These are phyloP conservation scores for Semaprochilodus insignis DNA, from an alignment of 2,797 vertebrate species.

Conservation along the genomic window DNA sequence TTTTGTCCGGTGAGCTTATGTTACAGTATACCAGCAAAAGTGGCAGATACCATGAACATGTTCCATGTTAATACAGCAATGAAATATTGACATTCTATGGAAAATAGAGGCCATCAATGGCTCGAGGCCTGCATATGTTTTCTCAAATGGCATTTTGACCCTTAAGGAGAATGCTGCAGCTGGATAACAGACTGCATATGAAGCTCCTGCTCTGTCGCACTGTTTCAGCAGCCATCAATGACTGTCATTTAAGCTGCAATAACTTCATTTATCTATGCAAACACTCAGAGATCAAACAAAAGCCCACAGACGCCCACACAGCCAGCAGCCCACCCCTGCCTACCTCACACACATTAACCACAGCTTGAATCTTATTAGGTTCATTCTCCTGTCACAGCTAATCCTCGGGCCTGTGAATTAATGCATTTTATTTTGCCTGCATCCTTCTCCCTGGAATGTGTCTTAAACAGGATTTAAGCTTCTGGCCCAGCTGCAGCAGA, in stretches of 20 bases:
- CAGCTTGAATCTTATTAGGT: conserved; percentile 39
- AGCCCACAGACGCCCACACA: conserved; percentile 24
- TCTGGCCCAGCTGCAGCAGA: conserved; percentile 30
- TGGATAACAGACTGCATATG: conserved; percentile 8
- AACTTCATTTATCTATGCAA: conserved; percentile 24
- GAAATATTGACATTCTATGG: not conserved
- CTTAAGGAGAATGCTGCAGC: not conserved
- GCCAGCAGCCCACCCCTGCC: conserved; percentile 21
- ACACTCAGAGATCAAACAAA: conserved; percentile 33
- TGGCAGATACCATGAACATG: not conserved
- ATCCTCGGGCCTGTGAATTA: conserved; percentile 28
- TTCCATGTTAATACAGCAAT: not conserved
- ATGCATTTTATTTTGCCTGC: conserved; percentile 28
- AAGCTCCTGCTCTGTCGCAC: conserved; percentile 5
- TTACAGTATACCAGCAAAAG: not conserved
- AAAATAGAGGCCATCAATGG: conserved; percentile 4
- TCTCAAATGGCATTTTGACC: conserved; percentile 5
- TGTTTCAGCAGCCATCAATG: conserved; percentile 10
- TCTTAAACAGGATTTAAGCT: conserved; percentile 48
- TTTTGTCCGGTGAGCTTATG: no score
- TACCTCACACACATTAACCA: conserved; percentile 36
- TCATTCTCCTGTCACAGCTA: conserved; percentile 46
- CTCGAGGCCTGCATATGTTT: conserved; percentile 1
- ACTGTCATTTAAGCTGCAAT: conserved; percentile 16
- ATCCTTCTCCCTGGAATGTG: conserved; percentile 43